Evolutionary conservation across 2,888 invertebrate genomes (phyloP).

Genomic region (Sinhomidia bicolor): DNA sequence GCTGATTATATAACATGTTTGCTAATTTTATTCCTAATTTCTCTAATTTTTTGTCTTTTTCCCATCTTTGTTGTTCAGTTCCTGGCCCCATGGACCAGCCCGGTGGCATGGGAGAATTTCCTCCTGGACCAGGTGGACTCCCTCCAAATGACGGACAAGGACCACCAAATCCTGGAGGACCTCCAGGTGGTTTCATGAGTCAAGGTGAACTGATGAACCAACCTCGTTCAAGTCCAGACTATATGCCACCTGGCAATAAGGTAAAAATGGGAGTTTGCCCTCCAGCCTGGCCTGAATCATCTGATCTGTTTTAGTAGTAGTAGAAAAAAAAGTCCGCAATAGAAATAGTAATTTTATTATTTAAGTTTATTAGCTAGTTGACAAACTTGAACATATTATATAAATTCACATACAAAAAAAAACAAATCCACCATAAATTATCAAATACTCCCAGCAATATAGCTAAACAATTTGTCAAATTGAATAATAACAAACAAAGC

Average conservation of each 20-base stretch:
- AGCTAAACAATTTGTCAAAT: background rate
- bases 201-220: slow-evolving; percentile 81
- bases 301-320: slow-evolving; percentile 76
- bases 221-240: slow-evolving; percentile 83
- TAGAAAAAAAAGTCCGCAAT: slow-evolving; percentile 23
- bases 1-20: background rate
- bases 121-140: slow-evolving; percentile 85
- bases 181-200: slow-evolving; percentile 79
- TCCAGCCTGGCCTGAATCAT: slow-evolving; percentile 76
- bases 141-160: slow-evolving; percentile 81
- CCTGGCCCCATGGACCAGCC: slow-evolving; percentile 81
- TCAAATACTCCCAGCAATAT: background rate
- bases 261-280: slow-evolving; percentile 78
- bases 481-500: background rate
- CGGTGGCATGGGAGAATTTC: slow-evolving; percentile 88
- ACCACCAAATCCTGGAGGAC: slow-evolving; percentile 76
- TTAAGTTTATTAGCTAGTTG: background rate
- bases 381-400: background rate
- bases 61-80: slow-evolving; percentile 60
- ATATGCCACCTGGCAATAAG: slow-evolving; percentile 82
- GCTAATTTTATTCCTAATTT: background rate
- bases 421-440: background rate
- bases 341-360: slow-evolving; percentile 1
- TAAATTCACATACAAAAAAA: background rate
- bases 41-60: background rate